phyloP scores from a whole-genome alignment of 2,888 invertebrate species.

The Stegophylla sp. region DNA sequence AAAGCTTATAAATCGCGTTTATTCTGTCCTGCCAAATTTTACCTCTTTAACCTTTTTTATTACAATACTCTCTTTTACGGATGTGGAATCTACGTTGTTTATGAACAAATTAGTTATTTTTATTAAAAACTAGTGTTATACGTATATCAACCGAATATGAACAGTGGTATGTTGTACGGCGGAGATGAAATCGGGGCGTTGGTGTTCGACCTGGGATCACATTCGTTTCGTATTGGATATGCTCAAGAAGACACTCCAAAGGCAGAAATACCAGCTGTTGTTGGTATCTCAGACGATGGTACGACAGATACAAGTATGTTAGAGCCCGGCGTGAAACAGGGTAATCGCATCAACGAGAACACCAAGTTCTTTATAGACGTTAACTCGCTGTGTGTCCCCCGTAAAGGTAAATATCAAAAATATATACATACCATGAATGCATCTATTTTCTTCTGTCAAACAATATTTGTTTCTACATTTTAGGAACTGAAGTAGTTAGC shows the following conservation, averaged over 20 bases:
- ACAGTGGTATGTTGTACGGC: slow-evolving; percentile 77
- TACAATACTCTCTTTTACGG: no score
- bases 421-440: no score
- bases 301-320: slow-evolving; percentile 74
- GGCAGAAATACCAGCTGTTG: slow-evolving; percentile 92
- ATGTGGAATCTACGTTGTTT: background rate
- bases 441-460: background rate
- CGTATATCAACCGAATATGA: slow-evolving; percentile 50
- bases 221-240: slow-evolving; percentile 88
- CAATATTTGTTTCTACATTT: background rate
- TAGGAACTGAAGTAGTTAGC: slow-evolving; percentile 74
- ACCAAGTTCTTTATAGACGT: slow-evolving; percentile 90
- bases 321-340: slow-evolving; percentile 72
- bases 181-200: slow-evolving; percentile 98
- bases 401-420: slow-evolving; percentile 74
- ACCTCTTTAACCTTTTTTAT: no score
- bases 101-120: background rate
- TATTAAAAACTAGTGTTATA: background rate
- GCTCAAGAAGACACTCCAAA: slow-evolving; percentile 99
- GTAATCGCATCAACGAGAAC: slow-evolving; percentile 69
- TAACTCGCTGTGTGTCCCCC: slow-evolving; percentile 87
- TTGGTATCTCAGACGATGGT: slow-evolving; percentile 80
- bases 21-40: background rate
- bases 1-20: no score
- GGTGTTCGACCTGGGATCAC: slow-evolving; percentile 95